phyloP scores from a whole-genome alignment of 2,888 invertebrate species.

The Neria commutata region DNA sequence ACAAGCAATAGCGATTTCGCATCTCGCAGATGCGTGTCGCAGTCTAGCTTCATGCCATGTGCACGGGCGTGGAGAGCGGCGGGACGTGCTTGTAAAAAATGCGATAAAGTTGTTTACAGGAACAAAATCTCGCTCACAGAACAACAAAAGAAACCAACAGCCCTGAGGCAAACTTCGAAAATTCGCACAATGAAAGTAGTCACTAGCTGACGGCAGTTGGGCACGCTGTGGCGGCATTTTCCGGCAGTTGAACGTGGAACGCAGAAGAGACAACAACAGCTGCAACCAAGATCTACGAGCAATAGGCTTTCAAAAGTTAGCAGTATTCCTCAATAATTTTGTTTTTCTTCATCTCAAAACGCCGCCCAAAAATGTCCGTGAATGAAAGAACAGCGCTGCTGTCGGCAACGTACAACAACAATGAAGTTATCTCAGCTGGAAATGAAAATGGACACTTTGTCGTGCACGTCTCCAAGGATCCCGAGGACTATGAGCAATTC shows the following conservation, averaged over 20 bases:
- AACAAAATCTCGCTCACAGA: slow-evolving; percentile 26
- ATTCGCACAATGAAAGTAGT: neutral
- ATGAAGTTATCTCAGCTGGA: slow-evolving; percentile 26
- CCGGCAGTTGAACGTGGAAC: slow-evolving; percentile 15
- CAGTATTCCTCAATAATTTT: slow-evolving; percentile 24
- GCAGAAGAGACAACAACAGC: neutral
- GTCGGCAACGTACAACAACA: slow-evolving; percentile 28
- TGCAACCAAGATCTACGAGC: neutral
- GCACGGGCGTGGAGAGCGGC: neutral
- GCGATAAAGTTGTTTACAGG: slow-evolving; percentile 57
- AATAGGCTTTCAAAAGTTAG: slow-evolving; percentile 3
- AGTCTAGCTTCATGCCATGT: neutral
- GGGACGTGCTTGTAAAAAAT: slow-evolving; percentile 17
- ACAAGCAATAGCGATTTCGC: too few relatives aligned
- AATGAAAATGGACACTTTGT: slow-evolving; percentile 23
- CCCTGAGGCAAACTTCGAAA: neutral
- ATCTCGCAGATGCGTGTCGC: too few relatives aligned
- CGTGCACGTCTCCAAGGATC: slow-evolving; percentile 44
- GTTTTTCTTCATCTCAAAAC: slow-evolving; percentile 17
- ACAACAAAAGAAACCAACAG: neutral
- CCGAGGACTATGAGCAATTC: slow-evolving; percentile 46
- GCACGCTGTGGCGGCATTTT: neutral
- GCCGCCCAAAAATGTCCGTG: slow-evolving; percentile 42
- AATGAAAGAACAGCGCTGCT: slow-evolving; percentile 47
- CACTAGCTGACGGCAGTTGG: too few relatives aligned